Evolutionary conservation across 1,140 invertebrate genomes (phyloP), one percentile per base, ranked within the genome.

Genomic region (Helicorthomorpha holstii): DNA sequence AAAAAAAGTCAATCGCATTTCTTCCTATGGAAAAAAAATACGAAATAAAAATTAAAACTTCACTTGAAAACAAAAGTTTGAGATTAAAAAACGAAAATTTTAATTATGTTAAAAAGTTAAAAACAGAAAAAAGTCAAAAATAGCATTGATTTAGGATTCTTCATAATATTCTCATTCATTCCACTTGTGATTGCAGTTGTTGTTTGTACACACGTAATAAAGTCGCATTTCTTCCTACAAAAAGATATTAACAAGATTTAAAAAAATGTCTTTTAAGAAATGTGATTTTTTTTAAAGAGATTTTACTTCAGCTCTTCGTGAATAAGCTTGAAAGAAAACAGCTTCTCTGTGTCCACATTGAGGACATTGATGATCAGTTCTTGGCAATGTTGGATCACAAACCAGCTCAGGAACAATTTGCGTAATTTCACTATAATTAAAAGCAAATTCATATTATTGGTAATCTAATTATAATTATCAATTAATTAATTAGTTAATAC

Each of bases 321-420:
- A 95, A 67, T 97, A 91, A 0, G 89, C 86, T 73, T 93, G 88
- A 63, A 93, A 89, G 63, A 89, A 89, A 4, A 96, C 92, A 1
- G 91, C 85, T 67, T 96, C 91, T 60, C 84, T 75, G 62, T 96
- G 82, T 48, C 78, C 78, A 69, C 96, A 99, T 66, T 91, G 90
- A 10, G 93, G 93, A 72, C 95, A 99, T 24, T 88, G 86, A 70
- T 98, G 95, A 63, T 99, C 93, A 1, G 95, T 98, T 56, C 93
- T 77, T 7, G 96, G 96, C 53, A 99, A 69, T 16, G 96, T 98
- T 21, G 95, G 95, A 67, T 98, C 95, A 27, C 91, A 92, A 55
- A 97, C 90, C 0, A 98, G 93, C 69, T 98, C 95, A 3, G 90
- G 83, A 44, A 95, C 89, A 60, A 98, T 98, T 68, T 98, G 93